These are phyloP conservation scores for Colaptes auratus DNA, from an alignment of 2,113 vertebrate genomes.

Conservation along the genomic window DNA sequence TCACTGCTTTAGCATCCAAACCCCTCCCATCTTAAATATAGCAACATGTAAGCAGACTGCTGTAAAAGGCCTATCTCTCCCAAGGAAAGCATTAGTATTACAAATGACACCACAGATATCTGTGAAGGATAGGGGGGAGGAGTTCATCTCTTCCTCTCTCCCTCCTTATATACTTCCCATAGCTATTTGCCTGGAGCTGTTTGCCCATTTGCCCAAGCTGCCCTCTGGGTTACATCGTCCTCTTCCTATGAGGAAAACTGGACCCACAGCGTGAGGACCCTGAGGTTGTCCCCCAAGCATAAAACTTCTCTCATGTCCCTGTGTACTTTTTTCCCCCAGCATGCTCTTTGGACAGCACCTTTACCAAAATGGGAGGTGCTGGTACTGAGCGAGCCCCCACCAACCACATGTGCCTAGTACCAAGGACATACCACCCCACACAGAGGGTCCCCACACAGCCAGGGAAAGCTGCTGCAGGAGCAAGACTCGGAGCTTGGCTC, in stretches of 20 bases:
- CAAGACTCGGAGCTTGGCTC: not conserved
- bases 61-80: not conserved
- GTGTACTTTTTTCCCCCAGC: not conserved
- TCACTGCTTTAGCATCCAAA: not conserved
- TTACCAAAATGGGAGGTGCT: not conserved
- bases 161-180: not conserved
- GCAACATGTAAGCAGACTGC: not conserved
- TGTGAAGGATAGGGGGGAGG: not conserved
- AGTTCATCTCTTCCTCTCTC: not conserved
- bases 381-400: not conserved
- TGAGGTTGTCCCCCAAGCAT: not conserved
- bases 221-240: not conserved
- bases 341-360: not conserved
- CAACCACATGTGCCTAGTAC: accelerated
- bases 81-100: not conserved
- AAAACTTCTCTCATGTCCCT: not conserved
- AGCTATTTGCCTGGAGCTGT: not conserved
- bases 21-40: not conserved
- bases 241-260: not conserved
- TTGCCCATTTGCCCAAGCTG: not conserved
- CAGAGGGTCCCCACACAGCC: not conserved
- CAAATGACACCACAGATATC: not conserved
- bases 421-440: not conserved
- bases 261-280: not conserved
- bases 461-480: not conserved